Base-by-base conservation (phyloP, 2,113 vertebrate genomes). In the Podarcis muralis region DNA sequence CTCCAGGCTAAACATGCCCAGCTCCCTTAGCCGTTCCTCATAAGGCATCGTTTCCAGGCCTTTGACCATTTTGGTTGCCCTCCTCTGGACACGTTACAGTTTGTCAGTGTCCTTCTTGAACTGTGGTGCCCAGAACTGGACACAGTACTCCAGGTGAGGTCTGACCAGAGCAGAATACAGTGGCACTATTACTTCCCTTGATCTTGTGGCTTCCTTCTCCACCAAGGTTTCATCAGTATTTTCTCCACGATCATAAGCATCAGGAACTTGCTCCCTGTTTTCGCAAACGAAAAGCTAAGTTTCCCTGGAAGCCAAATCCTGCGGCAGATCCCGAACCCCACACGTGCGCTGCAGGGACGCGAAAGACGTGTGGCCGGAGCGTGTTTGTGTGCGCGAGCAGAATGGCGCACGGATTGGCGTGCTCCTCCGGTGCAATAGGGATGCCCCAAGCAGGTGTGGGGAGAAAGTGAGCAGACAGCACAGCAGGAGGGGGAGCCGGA, bases 401-500 rank as follows among this genome's bases (percentile, higher is more conserved):
- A 15, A 18, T 1, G 43, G 9, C 3, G 1, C 37, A 1, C 35
- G 7, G 62, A 65, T 9, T 18, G 5, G 3, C 27, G 3, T 22
- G 22, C 11, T 66, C 37, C 62, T 43, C 43, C 27, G 1, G 35
- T 35, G 35, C 25, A 16, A 30, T 2, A 62, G 84, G 57, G 25
- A 1, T 1, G 62, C 35, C 20, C 8, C 1, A 11, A 35, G 75
- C 85, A 86, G 85, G 85, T 68, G 85, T 32, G 37, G 12, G 75
- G 5, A 48, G 40, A 62, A 62, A 68, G 85, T 27, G 75, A 78
- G 12, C 59, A 78, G 85, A 78, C 74, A 23, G 59, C 75, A 25
- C 85, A 68, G 75, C 75, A 25, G 76, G 75, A 72, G 82, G 40
- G 35, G 4, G 81, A 15, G 40, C 66, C 2, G 37, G 6, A 68